Conservation (phyloP, 1,140 invertebrate species). For the Mya arenaria region DNA sequence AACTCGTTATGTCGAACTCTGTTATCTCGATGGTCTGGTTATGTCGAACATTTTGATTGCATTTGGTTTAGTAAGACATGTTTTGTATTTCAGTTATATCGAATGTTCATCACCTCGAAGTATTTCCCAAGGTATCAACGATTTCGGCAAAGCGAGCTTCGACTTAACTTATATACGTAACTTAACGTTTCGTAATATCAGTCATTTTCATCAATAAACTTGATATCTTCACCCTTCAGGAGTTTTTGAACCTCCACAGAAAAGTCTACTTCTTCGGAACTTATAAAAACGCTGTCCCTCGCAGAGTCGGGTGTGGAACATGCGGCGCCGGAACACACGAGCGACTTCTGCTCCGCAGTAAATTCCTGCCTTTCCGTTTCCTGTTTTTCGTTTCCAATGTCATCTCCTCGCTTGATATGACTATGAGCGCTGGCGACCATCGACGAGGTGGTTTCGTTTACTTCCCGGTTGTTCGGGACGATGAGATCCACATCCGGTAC, state of each 20-base stretch:
- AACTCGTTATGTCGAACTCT: too few relatives aligned
- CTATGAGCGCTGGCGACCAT: constrained; percentile 24
- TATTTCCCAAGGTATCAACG: too few relatives aligned
- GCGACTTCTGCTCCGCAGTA: constrained; percentile 21
- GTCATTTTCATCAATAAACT: constrained; percentile 52
- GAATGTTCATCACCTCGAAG: too few relatives aligned
- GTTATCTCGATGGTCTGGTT: too few relatives aligned
- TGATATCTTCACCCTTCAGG: constrained; percentile 32
- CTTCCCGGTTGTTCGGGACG: constrained; percentile 47
- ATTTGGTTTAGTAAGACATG: too few relatives aligned
- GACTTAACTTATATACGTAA: too few relatives aligned
- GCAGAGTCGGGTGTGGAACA: too few relatives aligned
- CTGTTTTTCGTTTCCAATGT: constrained; percentile 38
- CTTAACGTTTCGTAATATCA: too few relatives aligned
- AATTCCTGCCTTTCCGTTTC: constrained; percentile 44
- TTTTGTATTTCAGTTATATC: too few relatives aligned
- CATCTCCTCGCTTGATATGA: constrained; percentile 20
- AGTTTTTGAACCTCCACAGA: constrained; percentile 51
- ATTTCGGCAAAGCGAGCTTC: too few relatives aligned
- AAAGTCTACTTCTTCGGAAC: constrained; percentile 26
- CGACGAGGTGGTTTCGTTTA: constrained; percentile 45
- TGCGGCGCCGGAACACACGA: constrained; percentile 15
- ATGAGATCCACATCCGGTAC: constrained; percentile 31
- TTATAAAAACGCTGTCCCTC: background rate
- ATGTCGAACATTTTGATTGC: too few relatives aligned